These are phyloP conservation scores for Pteronura brasiliensis DNA, from an alignment of 2,113 vertebrate genomes.

Conservation along the genomic window DNA sequence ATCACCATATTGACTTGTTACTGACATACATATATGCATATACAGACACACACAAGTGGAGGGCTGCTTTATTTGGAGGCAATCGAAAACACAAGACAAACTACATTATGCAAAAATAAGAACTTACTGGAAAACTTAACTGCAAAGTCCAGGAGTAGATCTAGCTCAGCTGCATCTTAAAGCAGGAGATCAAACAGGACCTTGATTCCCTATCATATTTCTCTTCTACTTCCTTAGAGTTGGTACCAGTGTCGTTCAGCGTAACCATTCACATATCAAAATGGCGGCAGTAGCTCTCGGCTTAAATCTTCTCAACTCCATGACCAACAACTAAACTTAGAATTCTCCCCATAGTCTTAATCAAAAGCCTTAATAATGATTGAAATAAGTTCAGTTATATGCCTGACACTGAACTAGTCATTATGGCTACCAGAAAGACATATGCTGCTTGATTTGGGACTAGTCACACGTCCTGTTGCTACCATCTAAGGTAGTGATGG, in stretches of 20 bases:
- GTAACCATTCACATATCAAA: background rate
- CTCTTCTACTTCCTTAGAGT: background rate
- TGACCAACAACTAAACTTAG: background rate
- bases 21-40: background rate
- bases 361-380: background rate
- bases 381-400: background rate
- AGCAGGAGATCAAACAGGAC: background rate
- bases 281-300: fast-evolving
- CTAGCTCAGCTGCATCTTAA: background rate
- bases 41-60: background rate
- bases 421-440: background rate
- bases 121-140: background rate
- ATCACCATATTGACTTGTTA: background rate
- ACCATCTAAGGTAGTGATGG: background rate
- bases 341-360: background rate
- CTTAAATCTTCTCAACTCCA: background rate
- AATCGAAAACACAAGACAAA: background rate
- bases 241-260: background rate
- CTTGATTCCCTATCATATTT: background rate
- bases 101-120: background rate
- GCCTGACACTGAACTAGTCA: background rate
- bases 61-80: background rate
- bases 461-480: no score
- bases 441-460: background rate
- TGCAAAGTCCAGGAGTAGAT: background rate